phyloP scores from a whole-genome alignment of 2,797 vertebrate genomes.

The Arrhamphus sclerolepis region DNA sequence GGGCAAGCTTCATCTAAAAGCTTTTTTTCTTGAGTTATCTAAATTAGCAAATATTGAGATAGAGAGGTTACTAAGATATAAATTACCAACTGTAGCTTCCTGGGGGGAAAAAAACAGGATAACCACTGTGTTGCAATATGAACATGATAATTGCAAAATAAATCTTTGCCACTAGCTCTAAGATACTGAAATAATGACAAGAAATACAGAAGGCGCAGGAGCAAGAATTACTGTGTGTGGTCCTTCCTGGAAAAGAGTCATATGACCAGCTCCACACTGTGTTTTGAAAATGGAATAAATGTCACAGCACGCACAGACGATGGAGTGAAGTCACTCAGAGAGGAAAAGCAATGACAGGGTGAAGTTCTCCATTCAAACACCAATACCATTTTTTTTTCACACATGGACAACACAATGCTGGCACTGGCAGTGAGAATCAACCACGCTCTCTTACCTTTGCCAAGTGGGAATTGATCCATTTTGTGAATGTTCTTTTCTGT shows the following conservation, averaged over 20 bases:
- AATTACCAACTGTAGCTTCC: slow-evolving; percentile 55
- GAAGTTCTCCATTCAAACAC: slow-evolving; percentile 47
- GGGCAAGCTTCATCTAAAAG: slow-evolving; percentile 32
- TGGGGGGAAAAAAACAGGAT: slow-evolving; percentile 45
- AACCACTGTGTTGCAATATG: slow-evolving; percentile 48
- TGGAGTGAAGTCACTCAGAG: slow-evolving; percentile 30
- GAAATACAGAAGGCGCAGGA: slow-evolving; percentile 43
- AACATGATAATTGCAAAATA: slow-evolving; percentile 66
- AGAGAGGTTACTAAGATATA: slow-evolving; percentile 36
- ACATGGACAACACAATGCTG: slow-evolving; percentile 58
- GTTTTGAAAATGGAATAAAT: slow-evolving; percentile 55
- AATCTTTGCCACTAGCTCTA: slow-evolving; percentile 72
- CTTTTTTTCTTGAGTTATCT: slow-evolving; percentile 63
- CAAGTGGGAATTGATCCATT: slow-evolving; percentile 99
- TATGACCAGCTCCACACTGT: slow-evolving; percentile 55
- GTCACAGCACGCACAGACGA: slow-evolving; percentile 25
- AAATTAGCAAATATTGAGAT: slow-evolving; percentile 61
- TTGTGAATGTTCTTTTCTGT: slow-evolving; percentile 98
- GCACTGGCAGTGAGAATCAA: slow-evolving; percentile 46
- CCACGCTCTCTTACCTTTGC: slow-evolving; percentile 87
- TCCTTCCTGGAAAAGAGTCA: slow-evolving; percentile 54
- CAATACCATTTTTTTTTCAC: slow-evolving; percentile 39
- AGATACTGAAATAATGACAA: slow-evolving; percentile 42
- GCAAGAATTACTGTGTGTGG: slow-evolving; percentile 38
- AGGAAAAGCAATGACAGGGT: slow-evolving; percentile 27